These are phyloP conservation scores for Aleiodes testaceus DNA, from an alignment of 2,888 invertebrate genomes.

Conservation along the genomic window DNA sequence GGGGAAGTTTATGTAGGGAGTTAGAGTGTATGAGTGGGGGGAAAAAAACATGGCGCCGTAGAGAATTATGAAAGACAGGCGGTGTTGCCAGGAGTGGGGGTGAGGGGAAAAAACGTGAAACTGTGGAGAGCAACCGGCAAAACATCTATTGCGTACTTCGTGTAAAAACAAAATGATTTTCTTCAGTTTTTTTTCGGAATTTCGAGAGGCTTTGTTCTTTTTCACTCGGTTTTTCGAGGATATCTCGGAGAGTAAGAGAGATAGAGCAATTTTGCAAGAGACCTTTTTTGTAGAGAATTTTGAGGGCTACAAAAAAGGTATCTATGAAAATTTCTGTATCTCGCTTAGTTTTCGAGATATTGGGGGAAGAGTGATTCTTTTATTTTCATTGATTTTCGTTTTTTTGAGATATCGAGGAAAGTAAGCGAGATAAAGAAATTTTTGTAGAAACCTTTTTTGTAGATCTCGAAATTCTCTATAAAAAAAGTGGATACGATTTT, in stretches of 20 bases:
- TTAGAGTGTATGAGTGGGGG: conserved; percentile 32
- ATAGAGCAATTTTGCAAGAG: no score
- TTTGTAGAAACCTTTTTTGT: no score
- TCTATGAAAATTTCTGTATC: no score
- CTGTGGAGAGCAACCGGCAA: conserved; percentile 33
- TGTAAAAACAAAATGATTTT: conserved; percentile 9
- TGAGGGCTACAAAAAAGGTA: no score
- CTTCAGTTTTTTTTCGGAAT: background rate
- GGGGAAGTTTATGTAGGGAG: conserved; percentile 23
- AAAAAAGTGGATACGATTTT: no score
- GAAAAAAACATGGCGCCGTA: conserved; percentile 41
- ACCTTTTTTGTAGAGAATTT: no score
- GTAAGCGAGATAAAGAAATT: no score
- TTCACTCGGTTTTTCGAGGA: background rate
- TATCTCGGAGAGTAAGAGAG: background rate
- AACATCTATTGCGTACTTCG: conserved; percentile 26
- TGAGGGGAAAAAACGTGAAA: conserved; percentile 9
- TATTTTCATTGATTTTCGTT: no score
- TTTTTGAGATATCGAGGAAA: no score
- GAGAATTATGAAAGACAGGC: background rate
- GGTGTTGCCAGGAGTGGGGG: conserved; percentile 29
- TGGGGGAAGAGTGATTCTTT: no score
- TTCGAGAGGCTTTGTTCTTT: background rate
- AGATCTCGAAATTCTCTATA: no score
- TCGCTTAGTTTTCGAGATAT: no score